These are phyloP conservation scores for Catharus minimus DNA, from an alignment of 2,113 vertebrate species.

Conservation along the genomic window DNA sequence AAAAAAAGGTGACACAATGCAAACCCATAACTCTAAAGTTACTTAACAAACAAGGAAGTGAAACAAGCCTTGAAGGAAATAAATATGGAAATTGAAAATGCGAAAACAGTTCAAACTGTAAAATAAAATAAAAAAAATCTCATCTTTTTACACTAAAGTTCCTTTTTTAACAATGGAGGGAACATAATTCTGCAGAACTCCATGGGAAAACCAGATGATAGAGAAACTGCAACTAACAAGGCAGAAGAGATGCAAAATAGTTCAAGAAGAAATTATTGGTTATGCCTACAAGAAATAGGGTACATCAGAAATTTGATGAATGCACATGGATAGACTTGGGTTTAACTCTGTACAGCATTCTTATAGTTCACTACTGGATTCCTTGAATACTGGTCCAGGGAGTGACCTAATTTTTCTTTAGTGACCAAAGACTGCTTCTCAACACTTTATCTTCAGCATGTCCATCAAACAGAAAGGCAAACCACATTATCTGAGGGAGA, in stretches of 20 bases:
- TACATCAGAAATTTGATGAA: not conserved
- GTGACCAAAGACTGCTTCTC: not conserved
- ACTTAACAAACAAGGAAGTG: not conserved
- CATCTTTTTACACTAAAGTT: not conserved
- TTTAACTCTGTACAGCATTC: not conserved
- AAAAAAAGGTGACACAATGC: not conserved
- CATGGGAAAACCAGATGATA: not conserved
- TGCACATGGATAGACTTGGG: not conserved
- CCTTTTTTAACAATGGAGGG: fast-evolving
- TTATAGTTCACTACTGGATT: not conserved
- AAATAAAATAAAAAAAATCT: not conserved
- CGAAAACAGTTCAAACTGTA: not conserved
- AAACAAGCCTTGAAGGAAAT: not conserved
- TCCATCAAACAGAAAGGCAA: not conserved
- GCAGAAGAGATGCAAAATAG: not conserved
- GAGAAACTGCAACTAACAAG: not conserved
- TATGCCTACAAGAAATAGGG: not conserved
- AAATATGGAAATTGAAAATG: not conserved
- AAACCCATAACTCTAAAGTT: not conserved
- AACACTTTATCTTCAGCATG: not conserved
- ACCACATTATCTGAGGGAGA: not conserved
- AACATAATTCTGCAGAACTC: not conserved
- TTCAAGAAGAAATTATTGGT: not conserved
- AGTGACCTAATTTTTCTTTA: not conserved
- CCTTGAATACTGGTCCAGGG: not conserved